Base-by-base conservation (phyloP, 2,797 vertebrate genomes). In the Poeciliopsis infans region DNA sequence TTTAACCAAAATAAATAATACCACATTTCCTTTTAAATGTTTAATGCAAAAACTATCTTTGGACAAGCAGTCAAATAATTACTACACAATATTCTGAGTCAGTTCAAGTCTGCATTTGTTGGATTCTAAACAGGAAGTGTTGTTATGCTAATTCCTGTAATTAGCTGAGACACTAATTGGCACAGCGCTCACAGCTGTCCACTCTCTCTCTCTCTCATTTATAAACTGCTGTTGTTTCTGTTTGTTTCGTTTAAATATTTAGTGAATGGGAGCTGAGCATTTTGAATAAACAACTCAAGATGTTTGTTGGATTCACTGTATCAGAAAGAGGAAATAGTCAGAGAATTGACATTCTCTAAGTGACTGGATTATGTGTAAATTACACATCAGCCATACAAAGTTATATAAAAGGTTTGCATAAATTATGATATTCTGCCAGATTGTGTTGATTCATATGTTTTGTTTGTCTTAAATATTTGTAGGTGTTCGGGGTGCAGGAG, bases 401-500 rank as follows among this genome's bases (percentile, higher is more conserved):
- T 75, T 25, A 2, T 2, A 36, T 49, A 45, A 33, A 53, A 33
- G 4, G 69, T 64, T 73, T 76, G 41, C 43, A 66, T 70, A 3
- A 12, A 45, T 47, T 46, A 49, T 45, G 13, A 41, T 76, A 55
- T 76, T 46, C 70, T 47, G 51, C 25, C 31, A 74, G 39, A 61
- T 51, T 79, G 15, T 78, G 2, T 4, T 83, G 49, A 28, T 86
- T 69, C 39, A 43, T 41, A 23, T 3, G 36, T 39, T 39, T 39
- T 39, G 36, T 39, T 39, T 18, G 18, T 46, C 28, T 46, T 71
- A 82, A 69, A 80, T 46, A 13, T 80, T 61, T 92, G 83, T 94
- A 99, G 98, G 97, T 99, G 86, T 98, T 99, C 94, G 98, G 97
- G 91, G 96, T 98, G 92, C 96, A 97, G 95, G 97, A 95, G 91